Evolutionary conservation across 2,113 vertebrate species (phyloP).

Genomic region (Raja brachyura): DNA sequence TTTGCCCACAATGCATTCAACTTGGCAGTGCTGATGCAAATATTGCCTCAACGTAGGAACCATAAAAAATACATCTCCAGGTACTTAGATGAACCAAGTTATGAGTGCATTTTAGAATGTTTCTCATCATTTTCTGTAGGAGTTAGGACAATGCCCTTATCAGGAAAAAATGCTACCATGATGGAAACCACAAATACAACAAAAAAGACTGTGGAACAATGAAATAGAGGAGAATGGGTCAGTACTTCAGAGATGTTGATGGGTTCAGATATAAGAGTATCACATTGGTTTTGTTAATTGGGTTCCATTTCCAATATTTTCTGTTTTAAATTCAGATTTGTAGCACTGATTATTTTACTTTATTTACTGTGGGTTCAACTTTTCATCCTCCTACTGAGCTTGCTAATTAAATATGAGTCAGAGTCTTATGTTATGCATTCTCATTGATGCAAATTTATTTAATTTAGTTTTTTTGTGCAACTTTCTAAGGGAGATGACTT

Average conservation of each 20-base stretch:
- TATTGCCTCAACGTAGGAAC: not conserved
- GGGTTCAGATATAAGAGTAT: not conserved
- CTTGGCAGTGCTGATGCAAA: not conserved
- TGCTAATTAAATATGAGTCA: not conserved
- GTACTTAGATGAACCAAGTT: not conserved
- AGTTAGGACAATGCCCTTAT: not conserved
- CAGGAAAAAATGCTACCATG: not conserved
- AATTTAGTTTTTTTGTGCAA: not conserved
- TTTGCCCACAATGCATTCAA: not conserved
- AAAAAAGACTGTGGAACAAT: not conserved
- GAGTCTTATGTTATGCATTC: not conserved
- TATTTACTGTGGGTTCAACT: not conserved
- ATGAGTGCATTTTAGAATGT: not conserved
- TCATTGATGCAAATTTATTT: not conserved
- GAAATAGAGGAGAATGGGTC: not conserved
- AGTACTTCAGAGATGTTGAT: not conserved
- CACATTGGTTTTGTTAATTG: not conserved
- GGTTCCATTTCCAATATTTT: not conserved
- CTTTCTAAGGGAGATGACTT: not conserved
- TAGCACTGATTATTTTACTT: not conserved
- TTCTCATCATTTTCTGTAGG: not conserved
- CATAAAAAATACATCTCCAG: not conserved
- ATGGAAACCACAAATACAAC: not conserved
- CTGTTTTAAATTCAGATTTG: not conserved
- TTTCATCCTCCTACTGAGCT: not conserved